Conservation (phyloP, 1,140 invertebrate genomes). For the Caenorhabditis latens region DNA sequence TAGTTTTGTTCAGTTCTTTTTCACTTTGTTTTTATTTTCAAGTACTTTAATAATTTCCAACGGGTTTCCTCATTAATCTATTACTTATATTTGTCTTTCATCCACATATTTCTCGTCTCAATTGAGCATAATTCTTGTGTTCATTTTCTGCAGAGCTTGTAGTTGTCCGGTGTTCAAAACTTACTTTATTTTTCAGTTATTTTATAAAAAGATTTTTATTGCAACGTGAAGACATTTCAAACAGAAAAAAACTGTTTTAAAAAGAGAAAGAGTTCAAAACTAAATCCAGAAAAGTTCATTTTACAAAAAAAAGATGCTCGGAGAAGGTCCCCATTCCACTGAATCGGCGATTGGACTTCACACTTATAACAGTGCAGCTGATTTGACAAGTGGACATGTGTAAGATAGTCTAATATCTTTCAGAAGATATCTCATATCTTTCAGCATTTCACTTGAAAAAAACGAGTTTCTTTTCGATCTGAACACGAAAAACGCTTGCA, state of each 20-base stretch:
- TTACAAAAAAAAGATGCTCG: neutral
- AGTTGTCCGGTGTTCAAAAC: conserved; percentile 47
- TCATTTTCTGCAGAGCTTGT: conserved; percentile 31
- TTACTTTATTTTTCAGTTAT: neutral
- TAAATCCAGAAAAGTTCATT: neutral
- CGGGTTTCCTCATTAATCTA: neutral
- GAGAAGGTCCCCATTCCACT: neutral
- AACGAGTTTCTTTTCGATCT: conserved; percentile 50
- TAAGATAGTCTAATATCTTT: neutral
- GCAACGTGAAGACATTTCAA: neutral
- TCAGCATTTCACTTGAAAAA: conserved; percentile 32
- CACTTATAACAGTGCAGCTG: conserved; percentile 44
- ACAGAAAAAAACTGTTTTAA: neutral
- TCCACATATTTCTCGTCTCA: conserved; percentile 15
- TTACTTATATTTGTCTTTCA: conserved; percentile 31
- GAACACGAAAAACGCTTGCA: conserved; percentile 45
- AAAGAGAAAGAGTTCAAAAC: neutral
- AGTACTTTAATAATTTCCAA: conserved; percentile 4
- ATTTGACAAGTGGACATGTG: conserved; percentile 38
- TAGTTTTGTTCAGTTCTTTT: neutral
- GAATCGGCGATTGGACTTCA: conserved; percentile 23
- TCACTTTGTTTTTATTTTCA: neutral
- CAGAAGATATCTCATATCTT: neutral
- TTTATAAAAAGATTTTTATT: neutral
- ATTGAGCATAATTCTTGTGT: conserved; percentile 29